Conservation (phyloP, 2,888 invertebrate species). For the Thymelicus acteon region DNA sequence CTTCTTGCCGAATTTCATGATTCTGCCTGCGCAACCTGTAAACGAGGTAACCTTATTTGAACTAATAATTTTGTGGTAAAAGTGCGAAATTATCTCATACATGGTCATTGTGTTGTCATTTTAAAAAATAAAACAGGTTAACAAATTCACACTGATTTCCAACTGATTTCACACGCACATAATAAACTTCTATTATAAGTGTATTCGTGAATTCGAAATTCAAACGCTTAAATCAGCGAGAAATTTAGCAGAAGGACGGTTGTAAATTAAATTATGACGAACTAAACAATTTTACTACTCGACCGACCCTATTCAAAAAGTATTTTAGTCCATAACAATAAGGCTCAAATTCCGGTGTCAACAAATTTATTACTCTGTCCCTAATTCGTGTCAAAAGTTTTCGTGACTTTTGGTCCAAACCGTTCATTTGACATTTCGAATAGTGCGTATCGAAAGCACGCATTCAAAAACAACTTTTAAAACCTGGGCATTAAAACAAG, state of each 20-base stretch:
- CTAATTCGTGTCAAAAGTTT: conserved; percentile 32
- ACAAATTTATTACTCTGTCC: background rate
- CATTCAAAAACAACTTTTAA: conserved; percentile 9
- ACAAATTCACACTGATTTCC: too few relatives aligned
- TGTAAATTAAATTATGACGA: conserved; percentile 38
- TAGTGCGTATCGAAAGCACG: background rate
- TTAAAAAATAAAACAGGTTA: too few relatives aligned
- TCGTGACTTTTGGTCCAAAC: conserved; percentile 31
- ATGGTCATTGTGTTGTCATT: too few relatives aligned
- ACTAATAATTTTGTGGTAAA: too few relatives aligned
- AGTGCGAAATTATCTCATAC: too few relatives aligned
- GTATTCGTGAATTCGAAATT: background rate
- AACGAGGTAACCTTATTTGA: too few relatives aligned
- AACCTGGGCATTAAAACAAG: background rate
- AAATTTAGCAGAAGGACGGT: conserved; percentile 38
- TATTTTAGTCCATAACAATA: background rate
- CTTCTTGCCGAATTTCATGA: too few relatives aligned
- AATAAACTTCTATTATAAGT: too few relatives aligned
- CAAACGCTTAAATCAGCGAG: conserved; percentile 8
- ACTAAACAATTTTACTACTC: conserved; percentile 6
- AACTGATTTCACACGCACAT: too few relatives aligned
- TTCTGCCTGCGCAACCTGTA: too few relatives aligned
- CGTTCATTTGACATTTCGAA: conserved; percentile 26
- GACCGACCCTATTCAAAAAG: background rate
- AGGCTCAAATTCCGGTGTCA: background rate